A percentile compares a stretch with the other conserved stretches of the same genome.
These are phyloP conservation scores for Spilogale gracilis DNA, from an alignment of 2,113 vertebrate genomes.

Conservation along the genomic window DNA sequence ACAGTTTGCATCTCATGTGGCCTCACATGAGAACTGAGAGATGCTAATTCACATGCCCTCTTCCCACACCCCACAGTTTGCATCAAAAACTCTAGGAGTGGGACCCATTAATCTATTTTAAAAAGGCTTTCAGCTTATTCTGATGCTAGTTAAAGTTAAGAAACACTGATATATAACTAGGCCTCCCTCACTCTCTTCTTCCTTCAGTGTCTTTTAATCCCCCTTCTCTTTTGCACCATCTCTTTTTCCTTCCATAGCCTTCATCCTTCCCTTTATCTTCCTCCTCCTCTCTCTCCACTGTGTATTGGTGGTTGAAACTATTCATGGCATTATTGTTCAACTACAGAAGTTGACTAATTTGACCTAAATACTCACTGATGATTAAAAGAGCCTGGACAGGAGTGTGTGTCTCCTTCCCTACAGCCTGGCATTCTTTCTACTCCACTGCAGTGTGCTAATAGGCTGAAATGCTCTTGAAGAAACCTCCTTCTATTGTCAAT, in stretches of 20 bases:
- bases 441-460: not conserved
- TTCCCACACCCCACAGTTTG: too few relatives aligned
- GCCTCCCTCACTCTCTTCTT: not conserved
- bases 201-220: not conserved
- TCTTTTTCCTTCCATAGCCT: not conserved
- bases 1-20: too few relatives aligned
- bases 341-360: conserved; percentile 3
- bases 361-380: not conserved
- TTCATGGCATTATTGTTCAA: conserved; percentile 13
- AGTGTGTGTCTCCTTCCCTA: not conserved
- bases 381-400: not conserved
- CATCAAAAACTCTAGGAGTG: not conserved
- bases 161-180: not conserved
- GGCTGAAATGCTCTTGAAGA: conserved; percentile 73
- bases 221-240: not conserved
- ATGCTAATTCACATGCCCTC: not conserved
- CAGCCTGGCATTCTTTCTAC: not conserved
- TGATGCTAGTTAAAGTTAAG: not conserved
- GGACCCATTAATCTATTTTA: not conserved
- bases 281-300: not conserved
- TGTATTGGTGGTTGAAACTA: not conserved
- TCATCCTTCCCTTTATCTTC: not conserved
- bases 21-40: not conserved
- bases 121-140: not conserved
- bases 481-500: conserved; percentile 68